These are phyloP conservation scores for Thripadectes ignobilis DNA, from an alignment of 2,797 vertebrate species.

Conservation along the genomic window DNA sequence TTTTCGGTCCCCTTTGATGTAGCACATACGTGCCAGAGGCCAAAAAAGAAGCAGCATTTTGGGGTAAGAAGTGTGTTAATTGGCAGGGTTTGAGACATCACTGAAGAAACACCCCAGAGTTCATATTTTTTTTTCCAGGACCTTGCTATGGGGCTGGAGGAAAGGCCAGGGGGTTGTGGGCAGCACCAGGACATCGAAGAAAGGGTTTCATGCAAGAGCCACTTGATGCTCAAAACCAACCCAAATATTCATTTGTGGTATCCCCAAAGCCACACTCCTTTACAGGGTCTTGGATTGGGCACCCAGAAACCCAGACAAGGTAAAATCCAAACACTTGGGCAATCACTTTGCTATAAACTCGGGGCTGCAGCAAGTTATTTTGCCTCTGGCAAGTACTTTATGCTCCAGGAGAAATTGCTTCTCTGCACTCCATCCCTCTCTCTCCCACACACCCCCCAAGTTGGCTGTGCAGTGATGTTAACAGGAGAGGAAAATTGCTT, in stretches of 20 bases:
- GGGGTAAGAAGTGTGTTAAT: not conserved
- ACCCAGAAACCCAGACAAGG: not conserved
- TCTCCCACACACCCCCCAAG: not conserved
- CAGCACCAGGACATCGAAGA: not conserved
- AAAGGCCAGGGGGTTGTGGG: not conserved
- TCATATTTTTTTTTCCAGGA: not conserved
- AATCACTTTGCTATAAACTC: not conserved
- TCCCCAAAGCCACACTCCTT: not conserved
- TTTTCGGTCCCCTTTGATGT: not conserved
- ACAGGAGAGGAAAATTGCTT: slow-evolving; percentile 44
- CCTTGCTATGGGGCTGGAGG: rapidly evolving
- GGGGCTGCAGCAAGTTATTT: not conserved
- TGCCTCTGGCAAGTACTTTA: not conserved
- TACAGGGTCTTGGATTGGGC: rapidly evolving
- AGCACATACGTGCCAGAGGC: not conserved
- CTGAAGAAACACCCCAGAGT: not conserved
- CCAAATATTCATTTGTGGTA: not conserved
- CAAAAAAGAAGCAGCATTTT: not conserved
- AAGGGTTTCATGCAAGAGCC: not conserved
- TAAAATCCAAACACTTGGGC: not conserved
- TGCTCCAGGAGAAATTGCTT: slow-evolving; percentile 15
- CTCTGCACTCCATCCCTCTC: not conserved
- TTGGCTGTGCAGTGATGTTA: not conserved
- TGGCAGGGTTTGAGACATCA: not conserved
- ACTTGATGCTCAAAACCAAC: not conserved